Base-by-base conservation (phyloP, 2,797 vertebrate species). In the Labroides dimidiatus region DNA sequence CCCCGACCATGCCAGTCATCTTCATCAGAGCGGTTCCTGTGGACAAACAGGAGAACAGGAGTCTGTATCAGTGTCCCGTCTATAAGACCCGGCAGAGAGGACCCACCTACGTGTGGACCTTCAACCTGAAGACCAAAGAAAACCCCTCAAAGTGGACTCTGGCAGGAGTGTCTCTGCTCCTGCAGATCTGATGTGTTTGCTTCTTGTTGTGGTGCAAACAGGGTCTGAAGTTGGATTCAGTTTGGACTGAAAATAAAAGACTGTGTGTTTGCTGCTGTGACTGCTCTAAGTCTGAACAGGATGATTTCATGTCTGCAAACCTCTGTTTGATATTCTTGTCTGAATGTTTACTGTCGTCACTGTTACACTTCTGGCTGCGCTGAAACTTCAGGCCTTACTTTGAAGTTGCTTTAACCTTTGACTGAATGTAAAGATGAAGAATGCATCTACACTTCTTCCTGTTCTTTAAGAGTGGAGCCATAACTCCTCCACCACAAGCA, bases 41-140 rank as follows among this genome's bases (percentile, higher is more conserved):
- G 3, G 96, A 97, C 72, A 98, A 96, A 50, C 95, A 96, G 80
- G 96, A 99, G 1, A 68, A 10, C 24, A 86, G 88, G 12, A 93
- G 87, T 0, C 1, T 94, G 48, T 99, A 99, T 67, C 92, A 91
- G 0, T 99, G 97, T 77, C 97, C 98, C 0, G 84, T 99, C 19
- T 99, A 99, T 85, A 99, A 94, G 86, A 98, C 96, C 10, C 90
- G 93, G 16, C 96, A 96, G 80, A 93, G 97, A 20, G 97, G 97
- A 0, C 95, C 95, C 1, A 99, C 96, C 0, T 97, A 96, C 0
- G 93, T 99, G 2, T 99, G 97, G 96, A 98, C 97, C 15, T 98
- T 99, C 47, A 95, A 95, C 84, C 93, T 99, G 16, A 98, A 96
- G 88, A 97, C 95, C 15, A 97, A 95, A 89, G 96, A 98, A 20